These are phyloP conservation scores for Thereva unica DNA, from an alignment of 2,888 invertebrate species.

Conservation along the genomic window DNA sequence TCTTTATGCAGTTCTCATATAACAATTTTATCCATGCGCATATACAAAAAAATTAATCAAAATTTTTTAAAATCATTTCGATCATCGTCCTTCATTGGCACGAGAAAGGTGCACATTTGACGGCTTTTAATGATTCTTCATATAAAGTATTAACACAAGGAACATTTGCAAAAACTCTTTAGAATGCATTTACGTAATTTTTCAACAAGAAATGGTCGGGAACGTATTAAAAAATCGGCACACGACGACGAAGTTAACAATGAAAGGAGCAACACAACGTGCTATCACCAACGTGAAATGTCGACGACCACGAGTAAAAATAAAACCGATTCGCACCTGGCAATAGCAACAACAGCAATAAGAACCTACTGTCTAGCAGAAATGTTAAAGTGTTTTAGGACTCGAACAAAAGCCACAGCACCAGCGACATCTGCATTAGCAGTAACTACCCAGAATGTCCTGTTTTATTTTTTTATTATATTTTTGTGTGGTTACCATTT, in stretches of 20 bases:
- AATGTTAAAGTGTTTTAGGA: conserved; percentile 34
- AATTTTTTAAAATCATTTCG: no score
- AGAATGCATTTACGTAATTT: conserved; percentile 37
- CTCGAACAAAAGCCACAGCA: conserved; percentile 9
- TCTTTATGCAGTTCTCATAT: no score
- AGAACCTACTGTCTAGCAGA: conserved; percentile 10
- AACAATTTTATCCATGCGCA: no score
- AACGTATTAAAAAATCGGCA: conserved; percentile 29
- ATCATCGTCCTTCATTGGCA: no score
- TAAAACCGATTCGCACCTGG: conserved; percentile 23
- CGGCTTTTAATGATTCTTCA: no score
- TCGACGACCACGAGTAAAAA: conserved; percentile 38
- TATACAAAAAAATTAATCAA: no score
- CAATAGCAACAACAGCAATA: no score
- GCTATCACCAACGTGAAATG: conserved; percentile 29
- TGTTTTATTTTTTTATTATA: conserved; percentile 43
- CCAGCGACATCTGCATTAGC: no score
- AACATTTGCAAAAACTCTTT: not conserved
- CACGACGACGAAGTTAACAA: conserved; percentile 7
- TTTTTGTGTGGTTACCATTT: conserved; percentile 47
- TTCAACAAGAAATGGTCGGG: conserved; percentile 27
- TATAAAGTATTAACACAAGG: no score
- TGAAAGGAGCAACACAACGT: conserved; percentile 9
- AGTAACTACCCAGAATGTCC: conserved; percentile 8
- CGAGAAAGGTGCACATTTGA: no score